These are phyloP conservation scores for Ferrisia virgata DNA, from an alignment of 2,888 invertebrate genomes.

Conservation along the genomic window DNA sequence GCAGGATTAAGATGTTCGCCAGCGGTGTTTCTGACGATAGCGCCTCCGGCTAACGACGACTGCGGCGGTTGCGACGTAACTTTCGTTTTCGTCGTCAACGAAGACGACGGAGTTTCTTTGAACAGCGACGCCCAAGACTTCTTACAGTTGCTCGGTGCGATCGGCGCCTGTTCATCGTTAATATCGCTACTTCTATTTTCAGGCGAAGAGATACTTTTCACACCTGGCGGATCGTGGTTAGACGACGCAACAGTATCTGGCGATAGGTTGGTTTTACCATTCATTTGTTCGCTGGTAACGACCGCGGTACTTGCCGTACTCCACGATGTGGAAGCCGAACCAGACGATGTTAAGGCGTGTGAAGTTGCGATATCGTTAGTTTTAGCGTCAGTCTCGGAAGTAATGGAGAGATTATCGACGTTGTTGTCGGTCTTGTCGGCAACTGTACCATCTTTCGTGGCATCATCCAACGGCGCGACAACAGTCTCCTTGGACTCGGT, in stretches of 20 bases:
- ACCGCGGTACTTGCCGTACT: neutral
- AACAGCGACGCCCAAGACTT: constrained; percentile 44
- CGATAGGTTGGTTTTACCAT: constrained; percentile 22
- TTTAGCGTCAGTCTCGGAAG: neutral
- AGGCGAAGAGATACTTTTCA: neutral
- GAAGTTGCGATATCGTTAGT: neutral
- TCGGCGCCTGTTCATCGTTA: neutral
- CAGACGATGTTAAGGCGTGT: too few relatives aligned
- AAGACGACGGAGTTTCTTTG: constrained; percentile 20
- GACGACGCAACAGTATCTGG: neutral
- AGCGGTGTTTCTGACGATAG: neutral
- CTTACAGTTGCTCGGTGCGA: neutral
- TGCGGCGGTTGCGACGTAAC: neutral
- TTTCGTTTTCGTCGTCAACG: constrained; percentile 13
- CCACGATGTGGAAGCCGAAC: neutral
- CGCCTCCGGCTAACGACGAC: neutral
- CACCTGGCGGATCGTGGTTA: neutral
- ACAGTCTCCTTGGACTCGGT: neutral
- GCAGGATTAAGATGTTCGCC: neutral
- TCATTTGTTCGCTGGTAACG: neutral
- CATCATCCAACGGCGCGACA: neutral
- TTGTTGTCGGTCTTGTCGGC: neutral
- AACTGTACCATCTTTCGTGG: neutral
- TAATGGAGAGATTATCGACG: neutral
- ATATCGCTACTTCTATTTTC: neutral